Conservation (phyloP, 2,113 vertebrate genomes). For the Ramphastos sulfuratus region DNA sequence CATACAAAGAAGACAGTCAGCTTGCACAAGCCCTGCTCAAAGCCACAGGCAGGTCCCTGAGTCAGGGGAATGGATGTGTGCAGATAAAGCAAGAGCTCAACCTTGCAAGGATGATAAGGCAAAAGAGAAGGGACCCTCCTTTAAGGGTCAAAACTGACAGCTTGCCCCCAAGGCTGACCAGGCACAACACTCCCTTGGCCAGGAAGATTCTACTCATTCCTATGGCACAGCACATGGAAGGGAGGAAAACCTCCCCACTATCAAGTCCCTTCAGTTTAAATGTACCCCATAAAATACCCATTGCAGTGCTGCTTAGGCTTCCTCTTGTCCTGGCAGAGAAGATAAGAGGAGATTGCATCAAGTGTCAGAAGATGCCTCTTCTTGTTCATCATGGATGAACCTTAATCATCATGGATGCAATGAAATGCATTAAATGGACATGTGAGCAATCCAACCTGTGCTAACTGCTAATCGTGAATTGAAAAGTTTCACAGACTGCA, state of each 20-base stretch:
- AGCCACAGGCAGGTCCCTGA: not conserved
- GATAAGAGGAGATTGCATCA: not conserved
- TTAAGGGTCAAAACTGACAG: not conserved
- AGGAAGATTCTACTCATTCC: not conserved
- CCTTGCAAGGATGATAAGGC: not conserved
- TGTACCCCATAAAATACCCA: not conserved
- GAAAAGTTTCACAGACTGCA: too few relatives aligned
- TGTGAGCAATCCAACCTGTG: too few relatives aligned
- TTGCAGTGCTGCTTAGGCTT: not conserved
- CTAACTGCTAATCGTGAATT: too few relatives aligned
- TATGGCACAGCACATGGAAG: not conserved
- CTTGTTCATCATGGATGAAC: not conserved
- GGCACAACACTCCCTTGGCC: not conserved
- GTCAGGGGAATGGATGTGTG: accelerated
- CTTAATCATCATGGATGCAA: not conserved
- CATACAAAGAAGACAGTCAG: not conserved
- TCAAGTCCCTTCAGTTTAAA: not conserved
- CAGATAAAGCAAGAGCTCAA: not conserved
- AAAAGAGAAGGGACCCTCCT: not conserved
- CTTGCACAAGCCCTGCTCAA: not conserved
- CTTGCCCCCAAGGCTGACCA: accelerated
- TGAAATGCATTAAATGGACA: not conserved
- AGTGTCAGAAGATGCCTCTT: not conserved
- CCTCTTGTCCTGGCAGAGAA: not conserved
- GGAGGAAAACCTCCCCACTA: not conserved